Evolutionary conservation across 2,797 vertebrate genomes (phyloP).

Genomic region (Lepus townsendii): DNA sequence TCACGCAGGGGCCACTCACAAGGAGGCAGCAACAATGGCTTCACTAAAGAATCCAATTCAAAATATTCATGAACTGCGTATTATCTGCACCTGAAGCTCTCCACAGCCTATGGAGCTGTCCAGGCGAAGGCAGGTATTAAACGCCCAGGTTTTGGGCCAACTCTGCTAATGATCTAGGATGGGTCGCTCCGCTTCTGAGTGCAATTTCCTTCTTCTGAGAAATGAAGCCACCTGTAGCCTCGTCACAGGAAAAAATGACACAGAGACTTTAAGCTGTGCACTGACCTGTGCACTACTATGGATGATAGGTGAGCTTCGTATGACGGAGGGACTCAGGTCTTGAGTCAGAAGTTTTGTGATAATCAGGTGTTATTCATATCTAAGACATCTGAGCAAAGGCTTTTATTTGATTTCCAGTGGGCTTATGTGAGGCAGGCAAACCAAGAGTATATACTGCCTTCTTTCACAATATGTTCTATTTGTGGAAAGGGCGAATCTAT

Average conservation of each 20-base stretch:
- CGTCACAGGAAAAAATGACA: not conserved
- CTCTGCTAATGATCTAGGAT: not conserved
- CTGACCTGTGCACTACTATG: not conserved
- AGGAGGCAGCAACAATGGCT: not conserved
- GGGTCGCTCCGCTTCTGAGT: constrained; percentile 30
- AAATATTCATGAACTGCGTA: constrained; percentile 14
- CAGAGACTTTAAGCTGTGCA: constrained; percentile 37
- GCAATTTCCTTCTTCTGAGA: constrained; percentile 29
- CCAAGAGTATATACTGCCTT: not conserved
- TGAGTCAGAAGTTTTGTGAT: not conserved
- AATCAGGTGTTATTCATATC: not conserved
- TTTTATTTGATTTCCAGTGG: constrained; percentile 24
- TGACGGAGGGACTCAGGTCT: not conserved
- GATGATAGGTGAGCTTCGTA: not conserved
- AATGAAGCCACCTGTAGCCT: not conserved
- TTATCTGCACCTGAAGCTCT: not conserved
- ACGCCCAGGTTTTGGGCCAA: not conserved
- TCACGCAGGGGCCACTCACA: constrained; percentile 59
- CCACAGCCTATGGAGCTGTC: not conserved
- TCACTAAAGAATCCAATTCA: constrained; percentile 22
- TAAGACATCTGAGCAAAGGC: not conserved
- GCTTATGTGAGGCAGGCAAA: not conserved
- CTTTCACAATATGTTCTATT: constrained; percentile 35
- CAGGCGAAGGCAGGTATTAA: not conserved
- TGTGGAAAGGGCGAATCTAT: not conserved